A percentile compares a stretch with the other conserved stretches of the same genome.
phyloP scores from a whole-genome alignment of 1,140 invertebrate genomes.

The Lasioglossum baleicum region DNA sequence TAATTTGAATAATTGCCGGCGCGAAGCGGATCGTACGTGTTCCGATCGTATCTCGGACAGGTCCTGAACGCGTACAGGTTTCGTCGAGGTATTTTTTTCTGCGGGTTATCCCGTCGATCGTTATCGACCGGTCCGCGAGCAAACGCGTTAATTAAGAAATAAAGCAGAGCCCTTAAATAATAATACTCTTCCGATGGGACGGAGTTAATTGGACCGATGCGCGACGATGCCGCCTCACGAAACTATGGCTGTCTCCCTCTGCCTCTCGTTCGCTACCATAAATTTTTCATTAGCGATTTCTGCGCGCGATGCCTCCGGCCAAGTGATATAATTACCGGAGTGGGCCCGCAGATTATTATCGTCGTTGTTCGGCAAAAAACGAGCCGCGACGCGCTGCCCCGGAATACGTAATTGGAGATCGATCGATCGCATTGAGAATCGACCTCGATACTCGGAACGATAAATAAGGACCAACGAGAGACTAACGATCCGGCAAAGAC shows the following conservation, averaged over 20 bases:
- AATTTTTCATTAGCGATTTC: constrained; percentile 2
- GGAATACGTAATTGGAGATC: constrained; percentile 1
- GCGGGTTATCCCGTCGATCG: constrained; percentile 1
- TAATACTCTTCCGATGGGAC: not conserved
- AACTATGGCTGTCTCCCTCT: not conserved
- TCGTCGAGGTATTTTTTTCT: constrained; percentile 1
- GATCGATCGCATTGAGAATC: not conserved
- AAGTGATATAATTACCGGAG: not conserved
- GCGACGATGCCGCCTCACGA: not conserved
- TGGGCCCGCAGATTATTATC: not conserved
- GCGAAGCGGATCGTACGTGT: constrained; percentile 14
- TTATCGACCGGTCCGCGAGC: constrained; percentile 13
- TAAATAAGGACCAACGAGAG: not conserved
- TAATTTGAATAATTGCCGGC: constrained; percentile 30
- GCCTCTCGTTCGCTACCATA: not conserved
- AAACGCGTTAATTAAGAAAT: constrained; percentile 36
- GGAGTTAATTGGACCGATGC: not conserved
- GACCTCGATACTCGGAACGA: no score
- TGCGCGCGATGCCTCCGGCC: not conserved
- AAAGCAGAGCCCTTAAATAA: not conserved
- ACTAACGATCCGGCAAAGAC: not conserved
- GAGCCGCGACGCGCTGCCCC: no score
- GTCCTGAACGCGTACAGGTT: not conserved
- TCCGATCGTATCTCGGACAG: constrained; percentile 23
- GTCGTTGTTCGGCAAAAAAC: not conserved